Conservation (phyloP, 2,888 invertebrate species). For the Perizoma flavofasciatum region DNA sequence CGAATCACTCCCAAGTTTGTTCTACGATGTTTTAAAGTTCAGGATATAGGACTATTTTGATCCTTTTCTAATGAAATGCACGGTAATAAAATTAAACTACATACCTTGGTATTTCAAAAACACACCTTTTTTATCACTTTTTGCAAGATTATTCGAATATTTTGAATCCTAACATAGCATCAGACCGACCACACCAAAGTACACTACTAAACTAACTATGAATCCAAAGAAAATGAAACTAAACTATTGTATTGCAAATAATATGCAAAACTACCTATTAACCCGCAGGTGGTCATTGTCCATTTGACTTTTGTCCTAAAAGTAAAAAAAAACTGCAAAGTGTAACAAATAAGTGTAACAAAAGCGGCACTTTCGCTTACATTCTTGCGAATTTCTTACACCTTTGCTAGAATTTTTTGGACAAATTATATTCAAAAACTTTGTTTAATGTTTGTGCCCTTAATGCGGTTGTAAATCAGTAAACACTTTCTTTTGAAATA, state of each 20-base stretch:
- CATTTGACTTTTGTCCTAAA: conserved; percentile 48
- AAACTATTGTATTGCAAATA: conserved; percentile 65
- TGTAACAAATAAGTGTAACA: conserved; percentile 27
- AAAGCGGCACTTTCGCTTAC: conserved; percentile 69
- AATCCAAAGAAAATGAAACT: conserved; percentile 65
- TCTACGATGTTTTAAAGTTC: too few relatives aligned
- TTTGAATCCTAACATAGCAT: not conserved
- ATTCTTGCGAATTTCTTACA: conserved; percentile 65
- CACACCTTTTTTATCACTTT: too few relatives aligned
- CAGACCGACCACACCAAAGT: conserved; percentile 50
- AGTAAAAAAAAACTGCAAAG: conserved; percentile 26
- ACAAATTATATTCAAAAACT: conserved; percentile 38
- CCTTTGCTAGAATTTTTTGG: conserved; percentile 59
- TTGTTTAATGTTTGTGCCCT: conserved; percentile 66
- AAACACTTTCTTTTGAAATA: conserved; percentile 66
- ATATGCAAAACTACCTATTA: conserved; percentile 68
- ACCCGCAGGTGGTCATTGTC: conserved; percentile 76
- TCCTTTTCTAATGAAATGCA: too few relatives aligned
- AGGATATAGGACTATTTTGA: too few relatives aligned
- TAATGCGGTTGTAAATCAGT: conserved; percentile 72
- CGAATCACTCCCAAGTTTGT: too few relatives aligned
- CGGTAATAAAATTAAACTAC: too few relatives aligned
- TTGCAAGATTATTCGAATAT: too few relatives aligned
- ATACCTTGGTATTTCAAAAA: too few relatives aligned
- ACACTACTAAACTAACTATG: conserved; percentile 57